These are phyloP conservation scores for Cremastobaeus sp. DNA, from an alignment of 2,888 invertebrate species.

Conservation along the genomic window DNA sequence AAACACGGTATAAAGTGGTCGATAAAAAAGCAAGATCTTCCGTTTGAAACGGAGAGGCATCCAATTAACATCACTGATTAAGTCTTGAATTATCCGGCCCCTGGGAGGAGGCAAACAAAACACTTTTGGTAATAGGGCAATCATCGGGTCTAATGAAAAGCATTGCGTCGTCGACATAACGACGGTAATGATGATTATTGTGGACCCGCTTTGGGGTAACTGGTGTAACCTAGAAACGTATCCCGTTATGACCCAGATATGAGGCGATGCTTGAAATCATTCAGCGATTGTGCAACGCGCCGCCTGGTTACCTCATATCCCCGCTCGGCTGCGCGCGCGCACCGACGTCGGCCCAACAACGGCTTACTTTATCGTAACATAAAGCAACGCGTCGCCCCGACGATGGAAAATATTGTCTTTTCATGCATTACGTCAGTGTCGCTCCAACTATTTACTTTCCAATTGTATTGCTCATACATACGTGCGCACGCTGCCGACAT, in stretches of 20 bases:
- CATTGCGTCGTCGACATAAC: conserved; percentile 56
- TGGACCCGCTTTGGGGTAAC: conserved; percentile 75
- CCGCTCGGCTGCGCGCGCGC: conserved; percentile 65
- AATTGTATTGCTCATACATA: conserved; percentile 36
- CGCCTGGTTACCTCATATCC: conserved; percentile 76
- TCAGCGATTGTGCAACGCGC: conserved; percentile 78
- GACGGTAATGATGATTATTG: conserved; percentile 72
- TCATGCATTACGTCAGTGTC: conserved; percentile 49
- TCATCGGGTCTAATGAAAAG: conserved; percentile 51
- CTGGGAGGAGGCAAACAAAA: conserved; percentile 2
- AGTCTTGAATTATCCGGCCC: not conserved
- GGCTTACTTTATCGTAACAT: conserved; percentile 70
- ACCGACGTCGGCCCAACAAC: conserved; percentile 68
- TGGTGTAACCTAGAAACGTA: conserved; percentile 79
- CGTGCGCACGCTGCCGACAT: conserved; percentile 9
- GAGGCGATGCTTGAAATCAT: conserved; percentile 79
- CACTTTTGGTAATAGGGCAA: conserved; percentile 36
- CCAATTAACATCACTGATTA: not conserved
- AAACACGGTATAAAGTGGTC: too few relatives aligned
- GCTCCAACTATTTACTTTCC: conserved; percentile 53
- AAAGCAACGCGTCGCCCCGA: conserved; percentile 35
- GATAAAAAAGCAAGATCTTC: too few relatives aligned
- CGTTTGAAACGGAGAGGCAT: too few relatives aligned
- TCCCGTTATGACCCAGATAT: conserved; percentile 79
- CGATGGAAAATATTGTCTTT: conserved; percentile 52